Conservation (phyloP, 2,888 invertebrate species). For the Acrobasis consociella region DNA sequence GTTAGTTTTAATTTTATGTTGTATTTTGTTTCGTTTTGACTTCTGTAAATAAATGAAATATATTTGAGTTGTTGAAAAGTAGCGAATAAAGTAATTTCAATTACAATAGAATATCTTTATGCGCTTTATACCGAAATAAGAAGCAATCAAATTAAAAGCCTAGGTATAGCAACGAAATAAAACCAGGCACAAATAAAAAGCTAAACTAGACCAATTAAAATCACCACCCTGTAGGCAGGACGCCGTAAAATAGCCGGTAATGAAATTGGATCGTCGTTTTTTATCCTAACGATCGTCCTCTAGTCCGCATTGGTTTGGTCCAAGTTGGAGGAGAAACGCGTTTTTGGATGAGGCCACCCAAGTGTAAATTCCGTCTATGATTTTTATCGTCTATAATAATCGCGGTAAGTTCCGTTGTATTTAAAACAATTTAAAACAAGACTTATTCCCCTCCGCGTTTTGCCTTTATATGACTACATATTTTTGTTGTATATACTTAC, state of each 20-base stretch:
- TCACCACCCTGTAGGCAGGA: slow-evolving; percentile 57
- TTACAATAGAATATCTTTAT: too few species aligned
- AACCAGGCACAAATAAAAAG: slow-evolving; percentile 9
- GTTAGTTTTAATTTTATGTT: too few species aligned
- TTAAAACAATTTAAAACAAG: too few species aligned
- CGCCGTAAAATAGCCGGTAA: slow-evolving; percentile 65
- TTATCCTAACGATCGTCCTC: slow-evolving; percentile 47
- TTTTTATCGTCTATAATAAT: too few species aligned
- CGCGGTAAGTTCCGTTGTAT: too few species aligned
- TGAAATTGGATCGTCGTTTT: slow-evolving; percentile 72
- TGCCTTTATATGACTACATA: too few species aligned
- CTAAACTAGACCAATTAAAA: slow-evolving; percentile 26
- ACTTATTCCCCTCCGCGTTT: too few species aligned
- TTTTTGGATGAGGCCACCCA: slow-evolving; percentile 6
- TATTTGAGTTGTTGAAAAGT: too few species aligned
- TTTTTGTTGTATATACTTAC: too few species aligned
- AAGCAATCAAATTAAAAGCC: not conserved
- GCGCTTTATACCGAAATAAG: not conserved
- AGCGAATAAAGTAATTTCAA: too few species aligned
- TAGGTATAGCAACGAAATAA: not conserved
- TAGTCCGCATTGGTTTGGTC: slow-evolving; percentile 33
- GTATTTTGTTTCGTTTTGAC: too few species aligned
- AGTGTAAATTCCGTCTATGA: not conserved
- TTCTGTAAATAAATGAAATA: too few species aligned
- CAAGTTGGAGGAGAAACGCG: slow-evolving; percentile 33